Percentiles rank a stretch among this genome's conserved stretches.
phyloP scores from a whole-genome alignment of 2,797 vertebrate genomes.

The Dallia pectoralis region DNA sequence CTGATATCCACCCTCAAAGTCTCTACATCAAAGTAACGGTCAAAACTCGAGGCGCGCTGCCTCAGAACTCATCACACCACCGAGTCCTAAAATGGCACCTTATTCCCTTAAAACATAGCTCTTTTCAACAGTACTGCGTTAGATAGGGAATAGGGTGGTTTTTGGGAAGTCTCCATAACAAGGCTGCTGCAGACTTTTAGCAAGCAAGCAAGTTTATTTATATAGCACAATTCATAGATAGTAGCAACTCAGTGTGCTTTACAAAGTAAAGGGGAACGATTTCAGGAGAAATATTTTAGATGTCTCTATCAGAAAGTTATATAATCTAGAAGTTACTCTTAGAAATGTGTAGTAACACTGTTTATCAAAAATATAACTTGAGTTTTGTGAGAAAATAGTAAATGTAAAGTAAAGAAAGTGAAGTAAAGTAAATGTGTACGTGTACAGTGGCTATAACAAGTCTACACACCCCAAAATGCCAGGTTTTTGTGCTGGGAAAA shows the following conservation, averaged over 20 bases:
- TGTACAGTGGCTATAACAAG: too few relatives aligned
- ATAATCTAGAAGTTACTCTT: not conserved
- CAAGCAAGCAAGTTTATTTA: too few relatives aligned
- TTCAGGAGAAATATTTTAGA: not conserved
- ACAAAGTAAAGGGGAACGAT: too few relatives aligned
- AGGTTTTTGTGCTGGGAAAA: too few relatives aligned
- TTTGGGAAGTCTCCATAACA: not conserved
- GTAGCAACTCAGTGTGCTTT: too few relatives aligned
- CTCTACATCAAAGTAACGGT: conserved; percentile 48
- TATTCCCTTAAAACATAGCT: not conserved
- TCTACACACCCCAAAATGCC: too few relatives aligned
- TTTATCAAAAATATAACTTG: not conserved
- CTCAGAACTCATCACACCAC: conserved; percentile 40
- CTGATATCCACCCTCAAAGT: conserved; percentile 53
- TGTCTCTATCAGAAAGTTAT: not conserved
- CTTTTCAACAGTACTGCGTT: not conserved
- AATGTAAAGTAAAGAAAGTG: too few relatives aligned
- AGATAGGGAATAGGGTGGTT: not conserved
- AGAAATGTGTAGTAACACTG: not conserved
- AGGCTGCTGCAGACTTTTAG: not conserved
- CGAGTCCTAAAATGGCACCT: not conserved
- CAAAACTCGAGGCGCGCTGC: conserved; percentile 49
- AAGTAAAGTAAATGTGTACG: too few relatives aligned
- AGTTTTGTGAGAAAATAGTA: not conserved
- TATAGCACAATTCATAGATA: too few relatives aligned